These are phyloP conservation scores for Hermaeophaga mercurialis DNA, from an alignment of 2,888 invertebrate species.

Conservation along the genomic window DNA sequence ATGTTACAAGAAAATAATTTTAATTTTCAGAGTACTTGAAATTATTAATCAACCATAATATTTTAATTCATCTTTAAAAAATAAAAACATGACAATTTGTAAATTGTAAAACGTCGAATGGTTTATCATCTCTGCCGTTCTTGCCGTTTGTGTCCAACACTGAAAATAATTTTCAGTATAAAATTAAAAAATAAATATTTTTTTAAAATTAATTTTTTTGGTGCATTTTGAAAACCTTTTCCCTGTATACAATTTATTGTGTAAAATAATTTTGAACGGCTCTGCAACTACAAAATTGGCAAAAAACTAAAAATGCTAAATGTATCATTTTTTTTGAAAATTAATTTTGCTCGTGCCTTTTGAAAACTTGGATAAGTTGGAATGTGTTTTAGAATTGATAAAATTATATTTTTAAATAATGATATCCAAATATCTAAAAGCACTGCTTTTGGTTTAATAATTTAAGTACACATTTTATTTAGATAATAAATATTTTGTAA, in stretches of 20 bases:
- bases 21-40: too few species aligned
- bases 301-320: too few species aligned
- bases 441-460: not conserved
- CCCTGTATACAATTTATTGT: not conserved
- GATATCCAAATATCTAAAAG: not conserved
- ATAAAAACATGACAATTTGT: too few species aligned
- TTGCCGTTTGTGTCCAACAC: slow-evolving; percentile 8
- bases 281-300: too few species aligned
- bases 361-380: too few species aligned
- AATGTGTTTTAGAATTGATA: not conserved
- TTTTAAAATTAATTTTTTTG: not conserved
- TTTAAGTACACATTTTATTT: not conserved
- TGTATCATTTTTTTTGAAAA: too few species aligned
- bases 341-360: too few species aligned
- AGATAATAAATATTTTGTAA: too few species aligned
- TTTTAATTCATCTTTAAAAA: too few species aligned
- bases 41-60: too few species aligned
- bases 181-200: too few species aligned
- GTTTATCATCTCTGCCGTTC: not conserved
- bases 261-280: not conserved
- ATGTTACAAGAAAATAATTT: too few species aligned
- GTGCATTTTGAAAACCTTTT: not conserved
- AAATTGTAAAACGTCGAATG: not conserved
- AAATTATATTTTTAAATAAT: not conserved
- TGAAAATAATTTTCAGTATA: slow-evolving; percentile 2